Evolutionary conservation across 2,888 invertebrate species (phyloP).

Genomic region (Harmothoe impar): DNA sequence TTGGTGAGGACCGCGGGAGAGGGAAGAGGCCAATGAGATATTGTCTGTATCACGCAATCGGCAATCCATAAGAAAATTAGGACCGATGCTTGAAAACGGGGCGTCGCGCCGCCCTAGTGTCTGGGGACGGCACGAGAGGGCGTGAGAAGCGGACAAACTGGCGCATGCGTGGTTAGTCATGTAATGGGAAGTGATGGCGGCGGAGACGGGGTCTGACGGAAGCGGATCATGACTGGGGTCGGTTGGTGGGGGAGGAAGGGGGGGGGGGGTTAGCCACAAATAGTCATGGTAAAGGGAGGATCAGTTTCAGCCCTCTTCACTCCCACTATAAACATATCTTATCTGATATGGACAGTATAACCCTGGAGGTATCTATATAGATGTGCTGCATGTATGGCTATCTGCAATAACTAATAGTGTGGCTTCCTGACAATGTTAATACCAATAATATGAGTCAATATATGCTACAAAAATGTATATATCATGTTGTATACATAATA

Average conservation of each 20-base stretch:
- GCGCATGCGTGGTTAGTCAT: not conserved
- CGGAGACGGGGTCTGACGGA: not conserved
- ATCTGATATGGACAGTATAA: no score
- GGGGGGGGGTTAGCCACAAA: not conserved
- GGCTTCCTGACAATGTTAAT: no score
- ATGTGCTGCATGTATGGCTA: no score
- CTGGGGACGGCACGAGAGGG: not conserved
- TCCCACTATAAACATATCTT: no score
- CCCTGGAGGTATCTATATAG: no score
- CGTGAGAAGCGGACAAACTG: not conserved
- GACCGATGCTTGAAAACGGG: conserved; percentile 35
- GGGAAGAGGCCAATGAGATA: conserved; percentile 49
- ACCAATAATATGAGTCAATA: no score
- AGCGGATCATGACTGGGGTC: not conserved
- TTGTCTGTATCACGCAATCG: conserved; percentile 57
- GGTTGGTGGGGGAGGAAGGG: no score
- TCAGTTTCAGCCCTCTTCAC: no score
- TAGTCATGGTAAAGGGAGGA: no score
- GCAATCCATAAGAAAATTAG: conserved; percentile 52
- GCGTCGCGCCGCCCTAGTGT: not conserved
- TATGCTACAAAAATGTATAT: no score
- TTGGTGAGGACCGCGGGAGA: conserved; percentile 25
- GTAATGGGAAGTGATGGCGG: conserved; percentile 28
- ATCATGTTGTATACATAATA: no score
- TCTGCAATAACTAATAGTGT: no score